Percentiles rank a stretch among this genome's conserved stretches.
phyloP scores from a whole-genome alignment of 2,888 invertebrate species.

The Spodoptera exigua region DNA sequence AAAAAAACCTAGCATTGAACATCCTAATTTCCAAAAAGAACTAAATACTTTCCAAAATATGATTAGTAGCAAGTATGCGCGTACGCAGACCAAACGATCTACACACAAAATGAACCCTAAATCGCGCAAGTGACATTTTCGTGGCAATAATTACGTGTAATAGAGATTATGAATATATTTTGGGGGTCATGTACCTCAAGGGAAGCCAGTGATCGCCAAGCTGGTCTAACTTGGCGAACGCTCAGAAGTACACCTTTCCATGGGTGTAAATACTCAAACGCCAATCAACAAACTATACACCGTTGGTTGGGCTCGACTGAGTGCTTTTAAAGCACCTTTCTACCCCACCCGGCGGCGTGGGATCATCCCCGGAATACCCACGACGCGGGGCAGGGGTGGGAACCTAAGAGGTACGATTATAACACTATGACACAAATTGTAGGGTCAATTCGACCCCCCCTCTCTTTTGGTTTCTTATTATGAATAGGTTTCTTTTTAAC shows the following conservation, averaged over 20 bases:
- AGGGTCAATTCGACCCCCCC: conserved; percentile 15
- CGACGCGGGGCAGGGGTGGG: neutral
- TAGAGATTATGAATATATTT: accelerated
- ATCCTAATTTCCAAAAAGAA: too few relatives aligned
- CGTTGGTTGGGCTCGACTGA: neutral
- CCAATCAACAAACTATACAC: neutral
- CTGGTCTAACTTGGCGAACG: conserved; percentile 51
- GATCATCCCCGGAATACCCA: neutral
- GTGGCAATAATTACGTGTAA: conserved; percentile 1
- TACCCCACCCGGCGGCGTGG: too few relatives aligned
- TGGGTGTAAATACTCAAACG: neutral
- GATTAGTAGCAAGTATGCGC: neutral
- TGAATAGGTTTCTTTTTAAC: too few relatives aligned
- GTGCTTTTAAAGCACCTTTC: neutral
- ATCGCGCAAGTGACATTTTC: conserved; percentile 45
- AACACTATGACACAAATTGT: conserved; percentile 5
- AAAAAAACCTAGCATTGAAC: too few relatives aligned
- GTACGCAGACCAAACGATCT: neutral
- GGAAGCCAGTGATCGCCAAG: conserved; percentile 54
- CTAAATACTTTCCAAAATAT: too few relatives aligned
- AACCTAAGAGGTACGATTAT: neutral
- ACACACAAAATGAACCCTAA: conserved; percentile 14
- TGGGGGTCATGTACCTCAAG: conserved; percentile 54
- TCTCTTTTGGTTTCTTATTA: neutral
- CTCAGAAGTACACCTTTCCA: conserved; percentile 36